Conservation (phyloP, 2,888 invertebrate genomes). For the Nymphalis polychloros region DNA sequence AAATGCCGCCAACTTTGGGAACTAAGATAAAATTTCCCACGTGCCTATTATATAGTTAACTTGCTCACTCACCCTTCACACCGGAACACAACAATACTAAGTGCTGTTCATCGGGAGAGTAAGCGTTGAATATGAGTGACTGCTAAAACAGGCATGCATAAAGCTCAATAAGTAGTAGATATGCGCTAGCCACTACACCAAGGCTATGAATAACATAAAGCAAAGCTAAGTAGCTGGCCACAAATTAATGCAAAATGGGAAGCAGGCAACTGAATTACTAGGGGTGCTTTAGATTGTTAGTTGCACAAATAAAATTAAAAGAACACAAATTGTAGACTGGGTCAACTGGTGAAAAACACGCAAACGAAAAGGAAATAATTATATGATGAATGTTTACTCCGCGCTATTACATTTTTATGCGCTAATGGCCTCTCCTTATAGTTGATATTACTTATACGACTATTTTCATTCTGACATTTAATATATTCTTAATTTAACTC, state of each 20-base stretch:
- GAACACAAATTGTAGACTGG: constrained; percentile 8
- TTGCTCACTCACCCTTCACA: no score
- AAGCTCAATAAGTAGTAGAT: no score
- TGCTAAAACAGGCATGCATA: no score
- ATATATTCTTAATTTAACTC: no score
- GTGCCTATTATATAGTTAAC: no score
- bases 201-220: not conserved
- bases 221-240: not conserved
- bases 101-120: no score
- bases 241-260: constrained; percentile 4
- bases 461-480: not conserved
- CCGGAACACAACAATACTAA: no score
- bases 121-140: not conserved
- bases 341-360: constrained; percentile 9
- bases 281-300: constrained; percentile 9
- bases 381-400: not conserved
- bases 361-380: not conserved
- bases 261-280: constrained; percentile 7
- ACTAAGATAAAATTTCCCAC: no score
- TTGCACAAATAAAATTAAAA: not conserved
- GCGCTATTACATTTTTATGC: constrained; percentile 7
- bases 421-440: constrained; percentile 4
- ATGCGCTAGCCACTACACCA: not conserved
- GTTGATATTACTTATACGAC: not conserved
- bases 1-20: no score